Base-by-base conservation (phyloP, 1,140 invertebrate species). In the Polypedilum pembai region DNA sequence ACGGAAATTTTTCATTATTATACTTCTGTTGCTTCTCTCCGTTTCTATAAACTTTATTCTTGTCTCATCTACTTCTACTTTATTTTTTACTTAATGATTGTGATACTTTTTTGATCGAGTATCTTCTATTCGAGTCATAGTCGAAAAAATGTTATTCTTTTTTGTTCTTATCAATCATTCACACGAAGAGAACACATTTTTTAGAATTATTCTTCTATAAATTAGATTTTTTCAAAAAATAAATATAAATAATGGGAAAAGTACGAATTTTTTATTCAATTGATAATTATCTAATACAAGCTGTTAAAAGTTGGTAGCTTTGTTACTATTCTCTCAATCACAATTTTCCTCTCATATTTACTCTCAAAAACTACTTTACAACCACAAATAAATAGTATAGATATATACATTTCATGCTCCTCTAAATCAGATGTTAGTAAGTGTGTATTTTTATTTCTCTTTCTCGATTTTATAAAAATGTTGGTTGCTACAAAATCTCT, bases 211-310 rank as follows among this genome's bases (percentile, higher is more conserved):
- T 73, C 21, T 12, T 15, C 8, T 33, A 33, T 33, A 33, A 33
- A 40, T 24, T 4, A 40, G 10, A 73, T 33, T 73, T 73, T 24
- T 73, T 73, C 40, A 40, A 40, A 73, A 73, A 8, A n/a, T n/a
- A n/a, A 33, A 18, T 8, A 73, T 24, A 8, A 21, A 24, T 15
- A 24, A 3, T 33, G 24, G 24, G 33, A 73, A 73, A 15, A 24
- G 21, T 73, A 40, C 15, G 72, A 24, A 73, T 24, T 24, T n/a
- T n/a, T n/a, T n/a, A n/a, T n/a, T n/a, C n/a, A 73, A 73, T 18
- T 69, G 18, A n/a, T 15, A 56, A 56, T 56, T 56, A 56, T 15
- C 10, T 56, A 56, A 56, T 12, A 56, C 12, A 12, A 56, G 45
- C 12, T 56, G n/a, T n/a, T n/a, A n/a, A 56, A 12, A 56, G 45